Conservation (phyloP, 2,888 invertebrate genomes). For the Clunio marinus region DNA sequence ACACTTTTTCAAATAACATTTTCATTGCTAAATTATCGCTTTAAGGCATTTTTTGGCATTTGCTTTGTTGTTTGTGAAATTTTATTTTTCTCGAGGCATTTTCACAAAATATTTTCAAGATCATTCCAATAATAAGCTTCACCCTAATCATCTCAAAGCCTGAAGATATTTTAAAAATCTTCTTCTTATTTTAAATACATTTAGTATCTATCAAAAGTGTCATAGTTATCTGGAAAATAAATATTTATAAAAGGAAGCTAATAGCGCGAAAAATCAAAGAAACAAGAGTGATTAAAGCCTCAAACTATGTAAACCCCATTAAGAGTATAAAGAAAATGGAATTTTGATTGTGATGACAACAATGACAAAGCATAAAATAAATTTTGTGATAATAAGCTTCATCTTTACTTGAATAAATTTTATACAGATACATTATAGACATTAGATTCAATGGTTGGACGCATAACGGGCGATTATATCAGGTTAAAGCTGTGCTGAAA, state of each 20-base stretch:
- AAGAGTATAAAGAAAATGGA: constrained; percentile 24
- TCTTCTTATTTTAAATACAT: too few relatives aligned
- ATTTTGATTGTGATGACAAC: constrained; percentile 38
- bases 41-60: constrained; percentile 20
- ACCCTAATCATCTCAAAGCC: not conserved
- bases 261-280: constrained; percentile 27
- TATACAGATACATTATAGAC: too few relatives aligned
- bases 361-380: not conserved
- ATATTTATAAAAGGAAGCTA: not conserved
- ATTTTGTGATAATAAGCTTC: too few relatives aligned
- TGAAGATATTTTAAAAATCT: constrained; percentile 27
- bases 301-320: not conserved
- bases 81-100: not conserved
- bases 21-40: constrained; percentile 36
- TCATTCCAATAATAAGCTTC: constrained; percentile 25
- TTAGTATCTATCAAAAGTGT: constrained; percentile 25
- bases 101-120: constrained; percentile 10
- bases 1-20: not conserved
- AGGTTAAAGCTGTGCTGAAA: too few relatives aligned
- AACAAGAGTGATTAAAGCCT: constrained; percentile 6
- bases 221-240: constrained; percentile 19
- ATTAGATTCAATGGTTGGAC: too few relatives aligned
- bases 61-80: constrained; percentile 5
- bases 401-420: too few relatives aligned
- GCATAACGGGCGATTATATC: too few relatives aligned